These are phyloP conservation scores for Megaptera novaeangliae DNA, from an alignment of 2,113 vertebrate genomes.

Conservation along the genomic window DNA sequence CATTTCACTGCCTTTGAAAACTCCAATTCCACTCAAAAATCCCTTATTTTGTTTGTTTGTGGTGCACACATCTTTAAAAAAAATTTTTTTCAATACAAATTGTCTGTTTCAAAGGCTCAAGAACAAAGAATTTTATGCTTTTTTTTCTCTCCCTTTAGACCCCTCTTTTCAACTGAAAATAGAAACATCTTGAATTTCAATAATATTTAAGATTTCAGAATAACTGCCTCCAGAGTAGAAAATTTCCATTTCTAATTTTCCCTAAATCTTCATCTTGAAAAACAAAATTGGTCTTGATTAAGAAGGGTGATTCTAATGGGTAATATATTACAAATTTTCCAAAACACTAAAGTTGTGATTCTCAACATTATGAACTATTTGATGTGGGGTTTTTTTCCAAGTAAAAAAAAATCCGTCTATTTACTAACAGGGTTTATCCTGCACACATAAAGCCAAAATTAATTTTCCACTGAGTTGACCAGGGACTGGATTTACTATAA, in stretches of 20 bases:
- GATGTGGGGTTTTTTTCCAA: background rate
- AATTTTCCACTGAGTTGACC: background rate
- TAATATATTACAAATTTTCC: background rate
- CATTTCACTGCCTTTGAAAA: background rate
- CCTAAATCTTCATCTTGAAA: background rate
- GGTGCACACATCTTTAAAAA: background rate
- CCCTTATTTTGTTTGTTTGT: background rate
- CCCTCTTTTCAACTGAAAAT: background rate
- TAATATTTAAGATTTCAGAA: constrained; percentile 16
- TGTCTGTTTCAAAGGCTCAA: constrained; percentile 25
- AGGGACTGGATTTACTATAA: background rate
- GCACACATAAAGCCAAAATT: background rate
- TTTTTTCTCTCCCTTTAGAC: background rate
- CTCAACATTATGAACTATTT: background rate
- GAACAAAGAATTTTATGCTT: background rate
- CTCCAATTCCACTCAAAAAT: background rate
- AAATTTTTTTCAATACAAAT: background rate
- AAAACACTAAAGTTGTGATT: background rate
- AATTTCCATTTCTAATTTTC: background rate
- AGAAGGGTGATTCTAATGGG: background rate
- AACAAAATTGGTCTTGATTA: background rate
- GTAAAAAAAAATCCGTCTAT: background rate
- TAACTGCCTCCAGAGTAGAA: background rate
- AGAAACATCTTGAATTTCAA: constrained; percentile 5
- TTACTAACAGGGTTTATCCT: constrained; percentile 5